A percentile compares a stretch with the other conserved stretches of the same genome.
Conservation (phyloP, 2,797 vertebrate genomes). For the Pterois miles region DNA sequence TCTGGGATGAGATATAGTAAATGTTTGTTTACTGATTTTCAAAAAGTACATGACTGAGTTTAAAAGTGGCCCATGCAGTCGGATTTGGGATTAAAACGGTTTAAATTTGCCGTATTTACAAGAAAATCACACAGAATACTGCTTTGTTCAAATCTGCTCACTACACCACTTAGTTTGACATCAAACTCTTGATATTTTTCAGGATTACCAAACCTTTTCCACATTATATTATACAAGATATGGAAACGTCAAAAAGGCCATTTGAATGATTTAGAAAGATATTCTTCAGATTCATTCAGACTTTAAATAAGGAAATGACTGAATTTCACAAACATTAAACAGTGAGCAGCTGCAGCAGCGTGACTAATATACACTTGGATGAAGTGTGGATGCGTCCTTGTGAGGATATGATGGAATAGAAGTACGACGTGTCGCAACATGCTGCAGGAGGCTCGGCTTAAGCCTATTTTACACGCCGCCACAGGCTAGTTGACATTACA, state of each 20-base stretch:
- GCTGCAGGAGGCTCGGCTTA: constrained; percentile 58
- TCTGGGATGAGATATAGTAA: constrained; percentile 34
- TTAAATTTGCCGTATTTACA: not conserved
- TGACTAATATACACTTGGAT: constrained; percentile 29
- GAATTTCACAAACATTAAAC: not conserved
- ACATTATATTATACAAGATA: not conserved
- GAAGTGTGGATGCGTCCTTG: constrained; percentile 23
- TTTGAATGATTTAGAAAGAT: not conserved
- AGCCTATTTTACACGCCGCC: constrained; percentile 70
- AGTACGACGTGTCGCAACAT: constrained; percentile 65
- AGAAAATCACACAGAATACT: not conserved
- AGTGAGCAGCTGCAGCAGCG: constrained; percentile 21
- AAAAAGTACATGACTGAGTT: not conserved
- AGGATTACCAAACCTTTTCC: not conserved
- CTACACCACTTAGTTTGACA: not conserved
- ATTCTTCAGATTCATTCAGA: not conserved
- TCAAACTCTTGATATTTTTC: not conserved
- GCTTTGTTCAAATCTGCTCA: not conserved
- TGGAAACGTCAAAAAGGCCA: not conserved
- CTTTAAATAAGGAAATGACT: constrained; percentile 2
- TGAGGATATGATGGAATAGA: constrained; percentile 52
- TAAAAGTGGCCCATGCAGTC: not conserved
- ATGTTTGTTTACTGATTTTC: constrained; percentile 23
- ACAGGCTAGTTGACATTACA: constrained; percentile 69
- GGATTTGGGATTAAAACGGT: not conserved